Evolutionary conservation across 2,888 invertebrate species (phyloP).

Genomic region (Brenthis daphne): DNA sequence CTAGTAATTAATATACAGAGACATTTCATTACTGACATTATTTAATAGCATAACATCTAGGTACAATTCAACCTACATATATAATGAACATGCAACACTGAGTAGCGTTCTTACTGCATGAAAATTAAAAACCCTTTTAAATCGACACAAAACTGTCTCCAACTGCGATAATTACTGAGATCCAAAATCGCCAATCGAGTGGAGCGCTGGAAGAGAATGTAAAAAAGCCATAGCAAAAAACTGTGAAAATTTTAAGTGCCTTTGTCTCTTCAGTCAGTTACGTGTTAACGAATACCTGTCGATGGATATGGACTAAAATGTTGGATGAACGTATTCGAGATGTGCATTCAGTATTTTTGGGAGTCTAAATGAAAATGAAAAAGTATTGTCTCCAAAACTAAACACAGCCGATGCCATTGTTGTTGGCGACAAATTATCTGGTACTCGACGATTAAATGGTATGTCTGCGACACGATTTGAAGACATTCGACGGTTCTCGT

Average conservation of each 20-base stretch:
- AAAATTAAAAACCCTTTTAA: constrained; percentile 17
- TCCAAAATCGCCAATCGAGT: constrained; percentile 26
- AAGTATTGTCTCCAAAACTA: background rate
- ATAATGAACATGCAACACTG: background rate
- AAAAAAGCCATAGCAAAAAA: constrained; percentile 19
- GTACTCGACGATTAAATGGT: background rate
- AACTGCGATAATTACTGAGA: constrained; percentile 24
- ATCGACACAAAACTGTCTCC: constrained; percentile 12
- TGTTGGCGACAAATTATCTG: constrained; percentile 10
- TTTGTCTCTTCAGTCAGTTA: constrained; percentile 43
- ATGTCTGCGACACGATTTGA: constrained; percentile 8
- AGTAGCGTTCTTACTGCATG: background rate
- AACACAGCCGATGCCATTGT: constrained; percentile 7
- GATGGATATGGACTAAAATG: constrained; percentile 65
- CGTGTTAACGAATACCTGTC: constrained; percentile 62
- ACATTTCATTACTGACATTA: too few species aligned
- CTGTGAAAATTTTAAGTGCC: constrained; percentile 22
- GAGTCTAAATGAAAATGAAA: background rate
- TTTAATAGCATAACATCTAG: background rate
- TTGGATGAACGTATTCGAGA: constrained; percentile 42
- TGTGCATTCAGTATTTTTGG: constrained; percentile 2
- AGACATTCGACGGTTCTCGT: background rate
- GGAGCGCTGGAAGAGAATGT: constrained; percentile 12
- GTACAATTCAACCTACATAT: background rate
- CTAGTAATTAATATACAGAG: too few species aligned